Conservation (phyloP, 2,113 vertebrate species). For the Strix aluco region DNA sequence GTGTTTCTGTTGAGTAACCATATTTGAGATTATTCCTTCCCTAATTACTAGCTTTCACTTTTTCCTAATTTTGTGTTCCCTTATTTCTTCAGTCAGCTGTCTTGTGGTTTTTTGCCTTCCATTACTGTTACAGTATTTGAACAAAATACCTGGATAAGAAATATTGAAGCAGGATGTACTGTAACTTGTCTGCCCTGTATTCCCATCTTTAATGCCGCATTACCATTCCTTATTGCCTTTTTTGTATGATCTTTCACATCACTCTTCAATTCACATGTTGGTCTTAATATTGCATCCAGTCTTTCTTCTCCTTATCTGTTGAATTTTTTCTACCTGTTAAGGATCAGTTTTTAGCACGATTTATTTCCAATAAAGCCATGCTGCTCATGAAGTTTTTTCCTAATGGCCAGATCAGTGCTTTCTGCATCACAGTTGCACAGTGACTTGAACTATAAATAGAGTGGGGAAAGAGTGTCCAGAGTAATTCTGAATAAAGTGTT, state of each 20-base stretch:
- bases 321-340: conserved; percentile 43
- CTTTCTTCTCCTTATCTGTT: not conserved
- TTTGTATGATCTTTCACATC: not conserved
- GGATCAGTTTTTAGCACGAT: conserved; percentile 24
- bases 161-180: not conserved
- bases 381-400: conserved; percentile 18
- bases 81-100: not conserved
- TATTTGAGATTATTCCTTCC: conserved; percentile 10
- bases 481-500: conserved; percentile 5
- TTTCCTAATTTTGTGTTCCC: not conserved
- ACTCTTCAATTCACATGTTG: not conserved
- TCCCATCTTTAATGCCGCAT: not conserved
- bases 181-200: not conserved
- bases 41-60: not conserved
- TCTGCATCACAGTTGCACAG: not conserved
- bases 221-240: not conserved
- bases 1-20: not conserved
- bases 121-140: not conserved
- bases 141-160: not conserved
- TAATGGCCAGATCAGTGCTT: not conserved
- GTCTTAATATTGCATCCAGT: not conserved
- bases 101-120: not conserved
- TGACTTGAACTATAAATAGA: not conserved
- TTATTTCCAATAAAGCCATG: too few species aligned
- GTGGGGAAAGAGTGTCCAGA: not conserved